Base-by-base conservation (phyloP, 2,888 invertebrate genomes). In the Taphrorychus bicolor region DNA sequence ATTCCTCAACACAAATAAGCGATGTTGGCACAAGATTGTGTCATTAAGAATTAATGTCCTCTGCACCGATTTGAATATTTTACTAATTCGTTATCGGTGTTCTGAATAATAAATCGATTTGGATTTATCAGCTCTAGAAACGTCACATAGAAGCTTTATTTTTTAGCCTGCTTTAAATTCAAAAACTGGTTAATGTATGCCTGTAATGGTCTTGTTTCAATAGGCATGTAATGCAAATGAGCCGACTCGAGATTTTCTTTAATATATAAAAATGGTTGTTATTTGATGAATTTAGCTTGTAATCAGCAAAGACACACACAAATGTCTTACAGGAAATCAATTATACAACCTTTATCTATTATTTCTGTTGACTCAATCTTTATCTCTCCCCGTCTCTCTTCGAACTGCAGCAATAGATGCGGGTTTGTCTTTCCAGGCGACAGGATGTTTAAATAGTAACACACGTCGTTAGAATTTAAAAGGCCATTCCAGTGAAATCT, bases 391-490 rank as follows among this genome's bases (percentile, higher is more conserved):
- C 40, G 56, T 40, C 49, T 17, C 21, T 40, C 40, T 14, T 24
- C 7, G 32, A 32, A 32, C n/a, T n/a, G n/a, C n/a, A n/a, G n/a
- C n/a, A 52, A 52, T 18, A 16, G 52, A 42, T 18, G 16, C 21
- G 57, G 45, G 49, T n/a, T 22, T 54, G 40, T 21, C 14, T 60
- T 51, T 56, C 24, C 41, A 54, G 42, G 24, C 18, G 59, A 58
- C 67, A 67, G 67, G 67, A 67, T 67, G 67, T 67, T 67, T 67
- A 53, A 58, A 7, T 14, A 54, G 54, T 66, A 60, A 59, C 61
- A 62, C 59, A 60, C 53, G 51, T 49, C 53, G 53, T 59, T 59
- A 53, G 53, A 64, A 59, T 54, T 59, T 65, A 58, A 65, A 65
- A 65, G 59, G 53, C 65, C 54, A 48, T 45, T 62, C 32, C 22